Percentiles rank a stretch among this genome's conserved stretches.
Evolutionary conservation across 2,113 vertebrate genomes (phyloP).

Genomic region (Anhinga rufa): DNA sequence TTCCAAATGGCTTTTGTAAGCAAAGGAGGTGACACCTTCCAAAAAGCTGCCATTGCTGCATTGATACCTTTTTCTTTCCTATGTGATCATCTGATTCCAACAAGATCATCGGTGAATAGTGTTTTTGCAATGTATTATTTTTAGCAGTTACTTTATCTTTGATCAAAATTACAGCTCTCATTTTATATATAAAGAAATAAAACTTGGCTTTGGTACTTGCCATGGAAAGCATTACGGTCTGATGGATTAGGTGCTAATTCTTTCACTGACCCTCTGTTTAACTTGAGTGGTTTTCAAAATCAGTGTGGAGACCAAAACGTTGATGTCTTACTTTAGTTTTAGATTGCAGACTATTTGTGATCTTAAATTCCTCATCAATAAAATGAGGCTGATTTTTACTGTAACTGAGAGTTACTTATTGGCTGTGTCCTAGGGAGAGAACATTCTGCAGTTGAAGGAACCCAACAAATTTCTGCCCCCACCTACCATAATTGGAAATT

Average conservation of each 20-base stretch:
- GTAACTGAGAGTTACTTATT: neutral
- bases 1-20: neutral
- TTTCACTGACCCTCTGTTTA: neutral
- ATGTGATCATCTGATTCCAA: neutral
- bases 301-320: neutral
- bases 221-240: neutral
- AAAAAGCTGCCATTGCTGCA: neutral
- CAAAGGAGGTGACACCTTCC: neutral
- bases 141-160: neutral
- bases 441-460: neutral
- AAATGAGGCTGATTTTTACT: neutral
- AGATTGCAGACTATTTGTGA: neutral
- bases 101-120: neutral
- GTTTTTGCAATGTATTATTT: neutral
- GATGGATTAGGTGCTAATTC: constrained; percentile 26
- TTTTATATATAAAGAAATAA: neutral
- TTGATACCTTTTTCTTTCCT: neutral
- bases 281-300: neutral
- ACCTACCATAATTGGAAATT: neutral
- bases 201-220: neutral
- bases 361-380: neutral
- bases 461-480: neutral
- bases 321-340: neutral
- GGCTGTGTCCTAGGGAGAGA: neutral
- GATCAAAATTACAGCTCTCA: neutral